Evolutionary conservation across 2,113 vertebrate species (phyloP).

Genomic region (Eurypyga helias): DNA sequence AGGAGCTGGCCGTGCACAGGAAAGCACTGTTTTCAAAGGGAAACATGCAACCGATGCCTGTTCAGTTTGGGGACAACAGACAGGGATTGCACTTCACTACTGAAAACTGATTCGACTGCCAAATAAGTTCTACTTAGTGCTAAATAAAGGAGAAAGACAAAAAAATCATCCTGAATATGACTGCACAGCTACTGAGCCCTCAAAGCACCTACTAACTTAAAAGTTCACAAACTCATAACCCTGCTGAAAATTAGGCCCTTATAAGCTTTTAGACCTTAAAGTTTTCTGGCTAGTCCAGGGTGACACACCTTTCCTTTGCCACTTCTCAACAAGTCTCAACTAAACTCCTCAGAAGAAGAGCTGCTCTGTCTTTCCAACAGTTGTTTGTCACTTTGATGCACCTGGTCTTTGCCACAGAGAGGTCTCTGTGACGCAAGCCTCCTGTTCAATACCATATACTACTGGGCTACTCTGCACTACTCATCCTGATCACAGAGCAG

Average conservation of each 20-base stretch:
- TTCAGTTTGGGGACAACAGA: not conserved
- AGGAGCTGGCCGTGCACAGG: not conserved
- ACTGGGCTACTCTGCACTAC: not conserved
- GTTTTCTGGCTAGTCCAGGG: not conserved
- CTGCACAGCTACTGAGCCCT: not conserved
- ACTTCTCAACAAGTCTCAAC: not conserved
- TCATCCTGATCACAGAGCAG: not conserved
- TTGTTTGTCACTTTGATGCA: not conserved
- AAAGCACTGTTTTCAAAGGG: not conserved
- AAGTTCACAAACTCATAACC: not conserved
- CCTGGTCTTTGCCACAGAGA: not conserved
- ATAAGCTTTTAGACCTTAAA: not conserved
- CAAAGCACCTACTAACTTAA: not conserved
- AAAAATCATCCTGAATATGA: not conserved
- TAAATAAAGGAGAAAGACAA: not conserved
- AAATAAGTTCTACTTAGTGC: not conserved
- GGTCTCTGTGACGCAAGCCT: not conserved
- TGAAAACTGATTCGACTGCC: not conserved
- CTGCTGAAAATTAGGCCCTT: not conserved
- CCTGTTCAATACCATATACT: fast-evolving
- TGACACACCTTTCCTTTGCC: not conserved
- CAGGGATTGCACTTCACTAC: not conserved
- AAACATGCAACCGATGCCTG: not conserved
- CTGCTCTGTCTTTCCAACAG: not conserved
- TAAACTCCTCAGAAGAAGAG: not conserved